phyloP scores from a whole-genome alignment of 2,888 invertebrate genomes.

The Diogma glabrata region DNA sequence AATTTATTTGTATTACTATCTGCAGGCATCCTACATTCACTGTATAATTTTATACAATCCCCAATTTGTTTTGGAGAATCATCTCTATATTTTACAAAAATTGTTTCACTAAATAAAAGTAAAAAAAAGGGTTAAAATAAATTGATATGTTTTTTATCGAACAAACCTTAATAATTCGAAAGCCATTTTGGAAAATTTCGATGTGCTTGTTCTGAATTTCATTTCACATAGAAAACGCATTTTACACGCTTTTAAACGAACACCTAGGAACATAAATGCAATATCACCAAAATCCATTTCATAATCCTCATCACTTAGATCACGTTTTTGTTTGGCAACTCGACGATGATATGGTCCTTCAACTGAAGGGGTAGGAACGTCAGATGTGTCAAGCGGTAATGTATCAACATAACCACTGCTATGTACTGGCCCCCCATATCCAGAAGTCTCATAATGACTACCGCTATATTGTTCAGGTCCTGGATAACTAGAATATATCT shows the following conservation, averaged over 20 bases:
- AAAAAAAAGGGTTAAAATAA: too few species aligned
- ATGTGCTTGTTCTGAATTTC: constrained; percentile 35
- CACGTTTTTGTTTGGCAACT: background rate
- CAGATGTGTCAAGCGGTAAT: background rate
- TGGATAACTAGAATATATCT: constrained; percentile 1
- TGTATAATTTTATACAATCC: too few species aligned
- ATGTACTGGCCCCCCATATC: background rate
- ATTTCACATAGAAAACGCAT: constrained; percentile 41
- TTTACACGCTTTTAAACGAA: constrained; percentile 35
- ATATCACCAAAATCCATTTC: constrained; percentile 25
- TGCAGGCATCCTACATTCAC: too few species aligned
- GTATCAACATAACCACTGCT: background rate
- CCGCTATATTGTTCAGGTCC: constrained; percentile 1
- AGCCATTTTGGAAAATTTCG: constrained; percentile 32
- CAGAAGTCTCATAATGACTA: background rate
- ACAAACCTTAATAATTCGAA: constrained; percentile 17
- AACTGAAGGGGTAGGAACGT: background rate
- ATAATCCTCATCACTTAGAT: background rate
- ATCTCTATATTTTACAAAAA: too few species aligned
- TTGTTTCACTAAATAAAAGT: too few species aligned
- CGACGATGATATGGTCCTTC: background rate
- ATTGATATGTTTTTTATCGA: too few species aligned
- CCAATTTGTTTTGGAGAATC: too few species aligned
- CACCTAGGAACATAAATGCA: constrained; percentile 32
- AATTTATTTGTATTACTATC: too few species aligned